These are phyloP conservation scores for Stichodactyla mertensii DNA, from an alignment of 64 coral and sea anemone genomes.

Conservation along the genomic window DNA sequence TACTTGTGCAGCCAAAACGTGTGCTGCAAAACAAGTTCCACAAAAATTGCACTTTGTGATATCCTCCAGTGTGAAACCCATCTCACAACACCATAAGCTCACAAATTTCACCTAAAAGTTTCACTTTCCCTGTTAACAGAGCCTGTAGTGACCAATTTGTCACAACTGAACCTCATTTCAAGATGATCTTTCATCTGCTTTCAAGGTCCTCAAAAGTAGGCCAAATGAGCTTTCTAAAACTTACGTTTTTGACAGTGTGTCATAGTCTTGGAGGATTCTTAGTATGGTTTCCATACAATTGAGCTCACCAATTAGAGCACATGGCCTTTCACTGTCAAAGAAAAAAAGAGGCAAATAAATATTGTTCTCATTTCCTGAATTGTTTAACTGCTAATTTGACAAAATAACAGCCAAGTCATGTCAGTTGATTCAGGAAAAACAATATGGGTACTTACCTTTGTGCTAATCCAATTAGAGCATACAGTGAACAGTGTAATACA, in stretches of 20 bases:
- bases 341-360: background rate
- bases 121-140: too few species aligned
- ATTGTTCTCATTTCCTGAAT: background rate
- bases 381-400: background rate
- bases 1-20: too few species aligned
- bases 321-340: constrained; percentile 71
- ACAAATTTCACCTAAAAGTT: too few species aligned
- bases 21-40: too few species aligned
- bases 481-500: constrained; percentile 91
- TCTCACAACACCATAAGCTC: too few species aligned
- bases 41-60: too few species aligned
- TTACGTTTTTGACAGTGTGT: constrained; percentile 94
- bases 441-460: constrained; percentile 58
- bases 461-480: constrained; percentile 91
- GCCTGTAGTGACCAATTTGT: too few species aligned
- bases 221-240: background rate
- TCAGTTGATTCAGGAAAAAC: background rate
- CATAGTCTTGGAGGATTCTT: constrained; percentile 91
- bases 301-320: constrained; percentile 79
- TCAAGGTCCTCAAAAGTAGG: background rate
- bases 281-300: constrained; percentile 89
- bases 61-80: too few species aligned
- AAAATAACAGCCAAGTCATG: too few species aligned
- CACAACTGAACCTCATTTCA: too few species aligned
- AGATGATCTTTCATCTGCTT: too few species aligned